Evolutionary conservation across 2,797 vertebrate genomes (phyloP), one percentile per base, ranked within the genome.

Genomic region (Siniperca undulata): DNA sequence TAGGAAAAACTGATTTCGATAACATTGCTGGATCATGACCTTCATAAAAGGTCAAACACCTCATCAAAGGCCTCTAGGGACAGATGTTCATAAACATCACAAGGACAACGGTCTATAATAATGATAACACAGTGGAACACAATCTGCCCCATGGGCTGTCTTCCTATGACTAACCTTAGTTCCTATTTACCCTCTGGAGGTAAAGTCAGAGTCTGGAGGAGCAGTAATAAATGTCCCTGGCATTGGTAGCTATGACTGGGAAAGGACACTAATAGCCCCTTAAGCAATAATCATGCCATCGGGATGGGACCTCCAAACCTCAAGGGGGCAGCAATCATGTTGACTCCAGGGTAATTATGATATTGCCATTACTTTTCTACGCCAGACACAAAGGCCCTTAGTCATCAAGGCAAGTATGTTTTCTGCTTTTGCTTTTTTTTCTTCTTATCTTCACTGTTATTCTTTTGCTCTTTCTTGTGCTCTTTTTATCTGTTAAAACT

Each of bases 121-220:
- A 90, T 76, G 71, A 89, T 89, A 86, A 90, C 78, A 65, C 17
- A 19, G 67, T 73, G 74, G 86, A 90, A 86, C 80, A 86, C 86
- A 88, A 80, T 87, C 53, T 85, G 67, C 81, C 91, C 84, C 58
- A n/a, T 64, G 87, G 82, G 80, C 72, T 65, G 55, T 85, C 66
- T 61, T 88, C 77, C 74, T 78, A 70, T 91, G 91, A 92, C 88
- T 90, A 92, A 85, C 69, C 80, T 82, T 59, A 30, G 46, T 66
- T 82, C 61, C 70, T 91, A 88, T 88, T 87, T 88, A 77, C 74
- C 86, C 89, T 90, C 87, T 67, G 50, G 90, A 87, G 92, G 79
- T 88, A 82, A 71, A 88, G 88, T 89, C 85, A 85, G 81, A 84
- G 80, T 74, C 81, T 78, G 68, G 53, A 89, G 77, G 74, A 80